phyloP scores from a whole-genome alignment of 2,113 vertebrate species.

The Gymnocephalus cernua region DNA sequence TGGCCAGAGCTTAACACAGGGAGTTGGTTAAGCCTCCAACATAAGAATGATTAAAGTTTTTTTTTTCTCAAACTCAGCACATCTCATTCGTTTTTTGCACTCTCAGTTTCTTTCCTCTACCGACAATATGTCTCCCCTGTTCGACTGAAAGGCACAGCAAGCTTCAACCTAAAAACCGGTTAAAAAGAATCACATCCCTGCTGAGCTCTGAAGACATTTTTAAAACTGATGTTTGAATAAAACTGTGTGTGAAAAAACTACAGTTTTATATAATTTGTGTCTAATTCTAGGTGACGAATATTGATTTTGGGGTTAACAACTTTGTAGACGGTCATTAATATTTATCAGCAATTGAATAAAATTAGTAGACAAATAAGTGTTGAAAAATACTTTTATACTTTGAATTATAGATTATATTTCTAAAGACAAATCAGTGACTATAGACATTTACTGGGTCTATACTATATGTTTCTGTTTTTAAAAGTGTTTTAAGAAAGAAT shows the following conservation, averaged over 20 bases:
- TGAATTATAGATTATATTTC: background rate
- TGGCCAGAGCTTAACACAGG: background rate
- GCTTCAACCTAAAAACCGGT: constrained; percentile 42
- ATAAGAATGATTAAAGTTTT: constrained; percentile 39
- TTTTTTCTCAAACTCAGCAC: constrained; percentile 37
- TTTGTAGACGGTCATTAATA: background rate
- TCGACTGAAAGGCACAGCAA: constrained; percentile 27
- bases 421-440: background rate
- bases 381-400: background rate
- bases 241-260: constrained; percentile 1
- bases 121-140: constrained; percentile 20
- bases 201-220: constrained; percentile 26
- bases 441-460: background rate
- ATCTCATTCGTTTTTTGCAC: constrained; percentile 40
- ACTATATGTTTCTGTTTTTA: background rate
- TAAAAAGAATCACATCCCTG: constrained; percentile 13
- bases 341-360: background rate
- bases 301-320: background rate
- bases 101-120: constrained; percentile 36
- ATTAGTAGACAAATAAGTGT: background rate
- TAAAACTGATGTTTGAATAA: constrained; percentile 19
- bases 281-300: constrained; percentile 3
- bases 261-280: constrained; percentile 7
- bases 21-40: constrained; percentile 28
- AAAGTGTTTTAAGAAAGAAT: background rate